Percentiles rank a stretch among this genome's conserved stretches.
Conservation (phyloP, 2,888 invertebrate genomes). For the Drosophila helvetica region DNA sequence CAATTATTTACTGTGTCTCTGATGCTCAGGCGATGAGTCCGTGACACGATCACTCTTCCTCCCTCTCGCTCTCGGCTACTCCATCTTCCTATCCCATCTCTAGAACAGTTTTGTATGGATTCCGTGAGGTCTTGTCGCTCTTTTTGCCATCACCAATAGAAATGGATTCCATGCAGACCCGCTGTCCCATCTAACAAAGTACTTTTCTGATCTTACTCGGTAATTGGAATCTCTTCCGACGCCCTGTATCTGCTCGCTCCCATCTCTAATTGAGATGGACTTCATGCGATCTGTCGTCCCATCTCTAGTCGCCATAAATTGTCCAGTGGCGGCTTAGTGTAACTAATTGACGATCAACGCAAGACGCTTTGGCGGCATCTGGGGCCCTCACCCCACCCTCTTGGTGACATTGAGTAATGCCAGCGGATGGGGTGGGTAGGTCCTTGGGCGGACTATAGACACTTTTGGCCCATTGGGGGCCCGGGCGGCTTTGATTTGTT, state of each 20-base stretch:
- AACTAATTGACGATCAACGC: slow-evolving; percentile 71
- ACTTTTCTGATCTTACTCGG: background rate
- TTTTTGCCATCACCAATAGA: too few relatives aligned
- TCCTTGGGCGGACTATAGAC: slow-evolving; percentile 33
- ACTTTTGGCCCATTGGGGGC: slow-evolving; percentile 41
- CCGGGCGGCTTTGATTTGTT: slow-evolving; percentile 67
- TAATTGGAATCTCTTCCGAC: background rate
- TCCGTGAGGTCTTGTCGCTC: too few relatives aligned
- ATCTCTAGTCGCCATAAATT: slow-evolving; percentile 31
- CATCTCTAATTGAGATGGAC: slow-evolving; percentile 7
- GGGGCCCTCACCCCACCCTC: slow-evolving; percentile 24
- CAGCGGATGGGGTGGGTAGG: slow-evolving; percentile 31
- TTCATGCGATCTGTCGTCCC: background rate
- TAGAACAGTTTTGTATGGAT: too few relatives aligned
- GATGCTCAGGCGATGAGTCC: background rate
- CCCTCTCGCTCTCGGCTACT: too few relatives aligned
- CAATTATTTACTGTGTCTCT: slow-evolving; percentile 30
- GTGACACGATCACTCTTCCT: slow-evolving; percentile 13
- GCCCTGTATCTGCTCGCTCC: background rate
- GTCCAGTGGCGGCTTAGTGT: slow-evolving; percentile 57
- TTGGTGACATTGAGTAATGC: slow-evolving; percentile 76
- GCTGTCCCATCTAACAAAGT: background rate
- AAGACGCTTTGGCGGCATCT: slow-evolving; percentile 42
- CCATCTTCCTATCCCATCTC: background rate
- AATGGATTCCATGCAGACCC: too few relatives aligned